phyloP scores from a whole-genome alignment of 2,797 vertebrate genomes.

The Myiotriccus ornatus region DNA sequence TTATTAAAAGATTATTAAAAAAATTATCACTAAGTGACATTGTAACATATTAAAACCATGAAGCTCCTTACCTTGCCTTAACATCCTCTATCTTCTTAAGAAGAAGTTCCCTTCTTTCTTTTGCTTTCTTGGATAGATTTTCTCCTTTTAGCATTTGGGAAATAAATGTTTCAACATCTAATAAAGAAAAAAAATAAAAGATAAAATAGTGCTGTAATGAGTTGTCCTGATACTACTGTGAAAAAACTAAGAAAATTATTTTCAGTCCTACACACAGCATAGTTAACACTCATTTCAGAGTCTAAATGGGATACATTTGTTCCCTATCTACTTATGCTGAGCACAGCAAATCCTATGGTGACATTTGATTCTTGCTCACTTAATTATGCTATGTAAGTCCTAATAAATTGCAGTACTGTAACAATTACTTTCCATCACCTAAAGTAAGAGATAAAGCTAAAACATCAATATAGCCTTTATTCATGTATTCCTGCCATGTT shows the following conservation, averaged over 20 bases:
- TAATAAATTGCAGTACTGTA: conserved; percentile 69
- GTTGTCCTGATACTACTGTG: conserved; percentile 20
- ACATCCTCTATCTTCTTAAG: conserved; percentile 90
- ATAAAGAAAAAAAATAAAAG: conserved; percentile 59
- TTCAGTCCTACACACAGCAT: conserved; percentile 40
- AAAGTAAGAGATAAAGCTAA: conserved; percentile 51
- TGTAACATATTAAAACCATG: not conserved
- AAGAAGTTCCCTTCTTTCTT: conserved; percentile 87
- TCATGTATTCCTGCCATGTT: conserved; percentile 48
- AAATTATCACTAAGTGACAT: not conserved
- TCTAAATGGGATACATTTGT: conserved; percentile 71
- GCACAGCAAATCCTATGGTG: conserved; percentile 69
- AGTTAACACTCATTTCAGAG: conserved; percentile 61
- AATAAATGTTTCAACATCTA: conserved; percentile 90
- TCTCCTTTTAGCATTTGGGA: conserved; percentile 87
- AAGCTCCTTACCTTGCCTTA: conserved; percentile 81
- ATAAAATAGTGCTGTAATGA: conserved; percentile 34
- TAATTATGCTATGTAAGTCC: conserved; percentile 62
- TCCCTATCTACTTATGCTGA: conserved; percentile 71
- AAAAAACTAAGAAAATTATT: conserved; percentile 56
- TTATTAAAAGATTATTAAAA: not conserved
- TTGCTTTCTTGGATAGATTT: conserved; percentile 90
- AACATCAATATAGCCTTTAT: conserved; percentile 60
- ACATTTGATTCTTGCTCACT: conserved; percentile 65
- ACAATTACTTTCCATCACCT: conserved; percentile 68